Evolutionary conservation across 2,888 invertebrate genomes (phyloP), one percentile per base, ranked within the genome.

Genomic region (Ormyrus labotus): DNA sequence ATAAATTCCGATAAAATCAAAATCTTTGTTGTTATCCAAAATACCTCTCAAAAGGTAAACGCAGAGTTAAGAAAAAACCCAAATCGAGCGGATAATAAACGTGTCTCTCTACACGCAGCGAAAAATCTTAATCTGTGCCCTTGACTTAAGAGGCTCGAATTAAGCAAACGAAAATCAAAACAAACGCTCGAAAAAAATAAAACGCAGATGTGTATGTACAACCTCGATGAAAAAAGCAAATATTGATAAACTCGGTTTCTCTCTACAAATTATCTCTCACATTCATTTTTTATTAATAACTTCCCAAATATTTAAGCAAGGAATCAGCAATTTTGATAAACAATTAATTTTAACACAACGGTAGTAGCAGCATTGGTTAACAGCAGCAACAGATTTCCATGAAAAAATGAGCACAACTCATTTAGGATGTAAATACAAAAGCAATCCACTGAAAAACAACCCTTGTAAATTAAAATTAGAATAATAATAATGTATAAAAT

Each of bases 381-480:
- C 53, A 65, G 58, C 51, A 45, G 58, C 71, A 11, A 63, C 11
- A 45, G 34, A 34, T 2, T 34, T 34, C 34, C 34, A 45, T 53
- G 13, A 10, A 61, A 58, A 72, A n/a, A 71, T 34, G 34, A 34
- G 34, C 34, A 73, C 13, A 64, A 55, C 45, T 67, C 63, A 11
- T 19, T 48, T 65, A 50, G 10, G 8, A 61, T 34, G 48, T 50
- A 51, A 63, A 67, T 50, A 53, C 19, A 78, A 13, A 69, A 73
- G 57, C 57, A 65, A 53, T 48, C 53, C n/a, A 70, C 58, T 10
- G 11, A 68, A 73, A 68, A 50, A 68, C 8, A 61, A 70, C 7
- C 53, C 10, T 75, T 34, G 51, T 7, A 70, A 68, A 70, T 47
- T 76, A 45, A 72, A 64, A 65, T 57, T 13, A 76, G 6, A 51